Conservation (phyloP, 92 coral and sea anemone species). For the Actinostola sp. region DNA sequence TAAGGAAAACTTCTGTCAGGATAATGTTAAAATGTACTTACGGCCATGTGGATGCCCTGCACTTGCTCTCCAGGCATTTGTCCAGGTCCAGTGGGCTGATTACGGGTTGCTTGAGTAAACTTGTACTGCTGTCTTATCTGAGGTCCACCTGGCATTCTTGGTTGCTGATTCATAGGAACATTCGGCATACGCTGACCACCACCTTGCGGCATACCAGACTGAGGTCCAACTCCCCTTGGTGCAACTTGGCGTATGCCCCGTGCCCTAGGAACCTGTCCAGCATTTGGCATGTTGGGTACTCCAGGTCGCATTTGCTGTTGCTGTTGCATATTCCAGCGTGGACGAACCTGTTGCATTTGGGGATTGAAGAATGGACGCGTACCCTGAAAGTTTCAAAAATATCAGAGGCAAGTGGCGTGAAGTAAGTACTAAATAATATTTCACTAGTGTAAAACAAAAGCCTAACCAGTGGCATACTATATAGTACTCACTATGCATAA, state of each 20-base stretch:
- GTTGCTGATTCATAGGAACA: slow-evolving; percentile 43
- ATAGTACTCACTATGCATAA: no score
- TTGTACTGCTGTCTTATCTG: slow-evolving; percentile 61
- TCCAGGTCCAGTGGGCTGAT: slow-evolving; percentile 71
- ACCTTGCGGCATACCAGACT: slow-evolving; percentile 54
- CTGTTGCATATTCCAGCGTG: slow-evolving; percentile 81
- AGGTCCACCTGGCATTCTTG: slow-evolving; percentile 36
- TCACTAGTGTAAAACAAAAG: no score
- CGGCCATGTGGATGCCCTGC: slow-evolving; percentile 65
- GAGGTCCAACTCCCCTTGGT: slow-evolving; percentile 69
- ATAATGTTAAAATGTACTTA: slow-evolving; percentile 26
- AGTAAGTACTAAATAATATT: no score
- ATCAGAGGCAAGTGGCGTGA: no score
- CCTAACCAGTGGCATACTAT: no score
- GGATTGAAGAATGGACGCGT: slow-evolving; percentile 89
- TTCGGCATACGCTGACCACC: slow-evolving; percentile 64
- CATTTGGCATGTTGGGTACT: slow-evolving; percentile 65
- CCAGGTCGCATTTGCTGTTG: slow-evolving; percentile 85
- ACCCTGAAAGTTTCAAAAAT: no score
- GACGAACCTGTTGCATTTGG: slow-evolving; percentile 74
- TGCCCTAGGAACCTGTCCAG: slow-evolving; percentile 77
- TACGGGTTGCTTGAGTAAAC: slow-evolving; percentile 76
- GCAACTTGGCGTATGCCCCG: slow-evolving; percentile 81
- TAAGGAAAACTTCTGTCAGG: not conserved
- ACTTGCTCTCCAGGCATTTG: slow-evolving; percentile 53